Conservation (phyloP, 2,797 vertebrate species). For the Siniperca undulata region DNA sequence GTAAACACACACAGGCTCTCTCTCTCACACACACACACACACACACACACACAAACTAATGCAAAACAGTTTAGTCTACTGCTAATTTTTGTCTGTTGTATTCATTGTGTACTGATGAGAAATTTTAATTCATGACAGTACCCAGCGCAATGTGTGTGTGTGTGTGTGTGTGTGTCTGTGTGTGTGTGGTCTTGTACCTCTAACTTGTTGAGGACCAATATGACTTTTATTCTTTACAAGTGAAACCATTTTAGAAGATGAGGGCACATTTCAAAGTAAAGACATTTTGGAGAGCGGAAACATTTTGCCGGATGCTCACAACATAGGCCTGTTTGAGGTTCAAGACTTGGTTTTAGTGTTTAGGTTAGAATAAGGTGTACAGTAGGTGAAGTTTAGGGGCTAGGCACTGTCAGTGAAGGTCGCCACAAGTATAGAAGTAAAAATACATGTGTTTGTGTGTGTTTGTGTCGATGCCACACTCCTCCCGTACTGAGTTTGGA, state of each 20-base stretch:
- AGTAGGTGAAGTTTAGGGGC: neutral
- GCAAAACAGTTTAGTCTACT: neutral
- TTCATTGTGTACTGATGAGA: neutral
- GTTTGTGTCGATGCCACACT: neutral
- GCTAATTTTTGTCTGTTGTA: neutral
- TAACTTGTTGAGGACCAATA: neutral
- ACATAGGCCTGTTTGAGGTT: neutral
- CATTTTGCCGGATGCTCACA: neutral
- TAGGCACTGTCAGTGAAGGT: neutral
- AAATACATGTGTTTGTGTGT: too few species aligned
- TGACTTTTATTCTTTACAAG: neutral
- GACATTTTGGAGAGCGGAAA: neutral
- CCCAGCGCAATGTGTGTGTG: neutral
- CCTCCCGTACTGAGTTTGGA: neutral
- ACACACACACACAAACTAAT: neutral
- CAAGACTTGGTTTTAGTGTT: neutral
- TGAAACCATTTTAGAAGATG: neutral
- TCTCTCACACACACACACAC: neutral
- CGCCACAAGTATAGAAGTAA: neutral
- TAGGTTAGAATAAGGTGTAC: neutral
- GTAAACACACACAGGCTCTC: neutral
- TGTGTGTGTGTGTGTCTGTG: neutral
- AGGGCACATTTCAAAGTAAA: neutral
- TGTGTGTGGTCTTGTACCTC: neutral
- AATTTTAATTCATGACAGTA: conserved; percentile 5